Conservation (phyloP, 2,888 invertebrate species). For the Cheilosia vernalis region DNA sequence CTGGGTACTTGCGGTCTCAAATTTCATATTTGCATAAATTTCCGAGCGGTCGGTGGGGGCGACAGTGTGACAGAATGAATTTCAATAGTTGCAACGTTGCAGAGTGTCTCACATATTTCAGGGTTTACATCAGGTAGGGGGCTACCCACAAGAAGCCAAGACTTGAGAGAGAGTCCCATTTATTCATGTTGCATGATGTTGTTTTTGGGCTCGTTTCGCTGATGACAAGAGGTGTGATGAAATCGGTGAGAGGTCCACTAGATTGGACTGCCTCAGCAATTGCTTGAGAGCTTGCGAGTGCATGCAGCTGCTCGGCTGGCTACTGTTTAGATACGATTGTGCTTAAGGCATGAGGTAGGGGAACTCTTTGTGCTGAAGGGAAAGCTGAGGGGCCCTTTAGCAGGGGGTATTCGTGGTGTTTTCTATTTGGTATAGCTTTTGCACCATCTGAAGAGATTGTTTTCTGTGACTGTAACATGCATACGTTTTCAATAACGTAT, state of each 20-base stretch:
- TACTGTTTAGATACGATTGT: not conserved
- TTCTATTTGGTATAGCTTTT: no score
- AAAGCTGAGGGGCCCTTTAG: no score
- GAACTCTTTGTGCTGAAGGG: not conserved
- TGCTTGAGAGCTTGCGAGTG: not conserved
- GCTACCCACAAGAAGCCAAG: slow-evolving; percentile 35
- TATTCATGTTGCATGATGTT: slow-evolving; percentile 56
- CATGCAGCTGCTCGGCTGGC: slow-evolving; percentile 26
- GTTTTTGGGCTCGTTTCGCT: slow-evolving; percentile 4
- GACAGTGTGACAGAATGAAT: slow-evolving; percentile 29
- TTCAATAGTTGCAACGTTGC: slow-evolving; percentile 25
- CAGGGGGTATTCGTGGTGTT: no score
- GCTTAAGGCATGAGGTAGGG: not conserved
- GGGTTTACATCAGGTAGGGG: slow-evolving; percentile 32
- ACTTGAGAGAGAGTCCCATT: slow-evolving; percentile 55
- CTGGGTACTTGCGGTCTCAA: slow-evolving; percentile 41
- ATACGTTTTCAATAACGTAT: no score
- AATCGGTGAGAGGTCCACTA: slow-evolving; percentile 46
- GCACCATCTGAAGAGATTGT: no score
- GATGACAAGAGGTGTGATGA: slow-evolving; percentile 53
- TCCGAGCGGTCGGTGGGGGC: slow-evolving; percentile 11
- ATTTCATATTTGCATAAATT: slow-evolving; percentile 71
- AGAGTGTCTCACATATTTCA: slow-evolving; percentile 34
- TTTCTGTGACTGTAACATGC: no score
- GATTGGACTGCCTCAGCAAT: slow-evolving; percentile 17